Percentiles rank a stretch among this genome's conserved stretches.
These are phyloP conservation scores for Amblyopsis hoosieri DNA, from an alignment of 2,797 vertebrate species.

Conservation along the genomic window DNA sequence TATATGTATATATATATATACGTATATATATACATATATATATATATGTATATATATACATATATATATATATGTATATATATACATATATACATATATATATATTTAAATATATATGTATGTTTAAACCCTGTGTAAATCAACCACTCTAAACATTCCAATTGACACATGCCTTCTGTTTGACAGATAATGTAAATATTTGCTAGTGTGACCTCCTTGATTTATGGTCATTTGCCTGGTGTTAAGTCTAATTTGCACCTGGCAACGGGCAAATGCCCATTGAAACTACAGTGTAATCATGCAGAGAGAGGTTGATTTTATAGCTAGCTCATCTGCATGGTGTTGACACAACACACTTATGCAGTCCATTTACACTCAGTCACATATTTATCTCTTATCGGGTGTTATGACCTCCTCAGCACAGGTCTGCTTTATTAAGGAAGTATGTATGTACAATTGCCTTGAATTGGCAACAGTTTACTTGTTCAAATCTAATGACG, in stretches of 20 bases:
- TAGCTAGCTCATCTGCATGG: not conserved
- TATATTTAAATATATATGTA: no score
- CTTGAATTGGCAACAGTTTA: no score
- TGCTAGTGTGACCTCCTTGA: not conserved
- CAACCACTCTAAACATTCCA: not conserved
- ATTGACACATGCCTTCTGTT: not conserved
- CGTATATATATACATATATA: no score
- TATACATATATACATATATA: no score
- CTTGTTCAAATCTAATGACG: no score
- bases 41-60: no score
- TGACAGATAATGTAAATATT: not conserved
- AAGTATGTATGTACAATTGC: no score
- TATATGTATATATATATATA: no score
- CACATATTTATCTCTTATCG: constrained; percentile 28
- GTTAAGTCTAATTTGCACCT: constrained; percentile 52
- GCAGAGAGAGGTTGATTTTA: constrained; percentile 12
- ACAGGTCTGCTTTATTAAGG: not conserved
- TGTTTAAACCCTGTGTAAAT: not conserved
- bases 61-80: no score
- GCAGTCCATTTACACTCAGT: not conserved
- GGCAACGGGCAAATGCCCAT: constrained; percentile 31
- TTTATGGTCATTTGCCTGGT: constrained; percentile 14
- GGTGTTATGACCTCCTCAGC: constrained; percentile 16
- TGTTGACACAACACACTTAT: not conserved
- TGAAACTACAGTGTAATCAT: constrained; percentile 15